Evolutionary conservation across 2,797 vertebrate genomes (phyloP), one percentile per base, ranked within the genome.

Genomic region (Stomatorhinus walkeri): DNA sequence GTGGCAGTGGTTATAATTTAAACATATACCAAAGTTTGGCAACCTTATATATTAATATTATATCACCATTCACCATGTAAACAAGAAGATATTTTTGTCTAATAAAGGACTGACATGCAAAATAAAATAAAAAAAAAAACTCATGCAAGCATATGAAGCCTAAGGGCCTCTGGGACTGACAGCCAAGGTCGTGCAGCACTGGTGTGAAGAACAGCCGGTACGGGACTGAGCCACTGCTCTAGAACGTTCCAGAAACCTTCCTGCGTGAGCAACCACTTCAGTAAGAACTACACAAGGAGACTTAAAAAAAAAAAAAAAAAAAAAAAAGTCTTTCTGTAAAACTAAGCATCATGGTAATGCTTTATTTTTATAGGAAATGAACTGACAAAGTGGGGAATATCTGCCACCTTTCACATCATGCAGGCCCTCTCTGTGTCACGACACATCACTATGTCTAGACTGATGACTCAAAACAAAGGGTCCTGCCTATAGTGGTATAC

Each of bases 21-120:
- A 96, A 96, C 95, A 96, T 97, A 96, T 96, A 96, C 96, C 96
- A 96, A 97, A 96, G 94, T 97, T 98, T 98, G 97, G 97, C 96
- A 98, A 97, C 96, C 96, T 96, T 94, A 91, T 93, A 91, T 91
- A 91, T 92, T 91, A 90, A 90, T 90, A 95, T 94, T 96, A 96
- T 95, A 96, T 95, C 96, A 96, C 96, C 95, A 96, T 97, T 97
- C 94, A 97, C 81, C 91, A 94, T 97, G 97, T 98, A 98, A 98
- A 98, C 97, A 96, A 96, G 95, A 97, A 95, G 94, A 96, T 79
- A 79, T 94, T 94, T 93, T 95, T 94, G 96, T 92, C 95, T 95
- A 88, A 91, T 92, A 95, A 92, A 96, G 89, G 93, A 96, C 95
- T 96, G 96, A 97, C 96, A 97, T 97, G 97, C 97, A 96, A 96